These are phyloP conservation scores for Aldrovandia affinis DNA, from an alignment of 2,797 vertebrate species.

Conservation along the genomic window DNA sequence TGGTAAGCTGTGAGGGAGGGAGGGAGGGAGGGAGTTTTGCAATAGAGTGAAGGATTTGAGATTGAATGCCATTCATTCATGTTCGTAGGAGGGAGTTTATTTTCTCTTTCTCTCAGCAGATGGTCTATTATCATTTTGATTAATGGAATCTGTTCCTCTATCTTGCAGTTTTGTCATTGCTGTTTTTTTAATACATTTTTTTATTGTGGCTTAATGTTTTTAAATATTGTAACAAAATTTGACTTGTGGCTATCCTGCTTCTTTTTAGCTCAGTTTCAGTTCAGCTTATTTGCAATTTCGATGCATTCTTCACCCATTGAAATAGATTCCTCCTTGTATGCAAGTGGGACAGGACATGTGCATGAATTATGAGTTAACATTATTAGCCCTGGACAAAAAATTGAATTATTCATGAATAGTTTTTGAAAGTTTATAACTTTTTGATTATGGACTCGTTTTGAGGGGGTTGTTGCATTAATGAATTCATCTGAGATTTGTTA, in stretches of 20 bases:
- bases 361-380: not conserved
- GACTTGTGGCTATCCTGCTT: not conserved
- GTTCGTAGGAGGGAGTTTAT: not conserved
- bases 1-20: not conserved
- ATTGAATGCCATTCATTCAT: constrained; percentile 14
- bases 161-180: not conserved
- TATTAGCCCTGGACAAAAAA: not conserved
- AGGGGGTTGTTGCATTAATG: not conserved
- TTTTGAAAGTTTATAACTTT: not conserved
- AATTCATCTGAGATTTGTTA: constrained; percentile 4
- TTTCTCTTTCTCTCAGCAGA: not conserved
- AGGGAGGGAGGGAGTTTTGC: not conserved
- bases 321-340: not conserved
- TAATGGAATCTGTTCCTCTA: not conserved
- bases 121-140: constrained; percentile 10
- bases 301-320: constrained; percentile 6
- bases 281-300: constrained; percentile 25
- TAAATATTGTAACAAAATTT: not conserved
- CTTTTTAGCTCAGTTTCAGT: not conserved
- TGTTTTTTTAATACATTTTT: not conserved
- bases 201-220: not conserved
- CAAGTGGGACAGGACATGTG: not conserved
- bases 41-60: not conserved
- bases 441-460: not conserved
- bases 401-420: not conserved